These are phyloP conservation scores for Cephus sareptanus DNA, from an alignment of 2,888 invertebrate species.

Conservation along the genomic window DNA sequence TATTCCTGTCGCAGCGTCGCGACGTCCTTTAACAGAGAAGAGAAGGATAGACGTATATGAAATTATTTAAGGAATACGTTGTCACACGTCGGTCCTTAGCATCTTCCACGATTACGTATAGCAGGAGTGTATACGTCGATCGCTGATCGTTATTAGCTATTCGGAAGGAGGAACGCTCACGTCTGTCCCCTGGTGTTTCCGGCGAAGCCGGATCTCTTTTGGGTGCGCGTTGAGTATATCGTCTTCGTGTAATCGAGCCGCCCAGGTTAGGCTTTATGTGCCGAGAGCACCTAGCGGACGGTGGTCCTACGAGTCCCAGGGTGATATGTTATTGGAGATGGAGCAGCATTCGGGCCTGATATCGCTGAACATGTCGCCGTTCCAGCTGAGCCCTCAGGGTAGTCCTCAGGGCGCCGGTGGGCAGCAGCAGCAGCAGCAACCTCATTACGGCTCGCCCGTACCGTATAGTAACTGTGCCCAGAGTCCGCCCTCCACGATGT, in stretches of 20 bases:
- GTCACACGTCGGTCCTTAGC: not conserved
- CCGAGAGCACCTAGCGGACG: constrained; percentile 1
- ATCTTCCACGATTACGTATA: not conserved
- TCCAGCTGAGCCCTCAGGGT: constrained; percentile 81
- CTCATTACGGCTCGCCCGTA: constrained; percentile 66
- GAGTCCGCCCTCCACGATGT: constrained; percentile 59
- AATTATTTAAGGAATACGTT: not conserved
- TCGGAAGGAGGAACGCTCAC: not conserved
- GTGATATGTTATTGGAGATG: constrained; percentile 85
- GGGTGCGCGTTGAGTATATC: not conserved
- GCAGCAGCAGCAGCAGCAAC: constrained; percentile 48
- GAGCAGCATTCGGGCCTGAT: constrained; percentile 87
- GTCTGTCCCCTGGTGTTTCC: not conserved
- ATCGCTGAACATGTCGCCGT: constrained; percentile 90
- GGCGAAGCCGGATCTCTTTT: not conserved
- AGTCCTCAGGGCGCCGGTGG: constrained; percentile 70
- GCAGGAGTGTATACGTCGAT: not conserved
- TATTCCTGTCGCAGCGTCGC: not conserved
- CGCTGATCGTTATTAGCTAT: not conserved
- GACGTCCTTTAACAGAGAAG: not conserved
- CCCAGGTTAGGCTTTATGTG: not conserved
- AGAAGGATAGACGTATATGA: not conserved
- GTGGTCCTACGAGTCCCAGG: constrained; percentile 27
- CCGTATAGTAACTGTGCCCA: constrained; percentile 69
- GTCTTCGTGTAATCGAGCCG: not conserved